Base-by-base conservation (phyloP, 1,140 invertebrate species). In the Mercenaria mercenaria region DNA sequence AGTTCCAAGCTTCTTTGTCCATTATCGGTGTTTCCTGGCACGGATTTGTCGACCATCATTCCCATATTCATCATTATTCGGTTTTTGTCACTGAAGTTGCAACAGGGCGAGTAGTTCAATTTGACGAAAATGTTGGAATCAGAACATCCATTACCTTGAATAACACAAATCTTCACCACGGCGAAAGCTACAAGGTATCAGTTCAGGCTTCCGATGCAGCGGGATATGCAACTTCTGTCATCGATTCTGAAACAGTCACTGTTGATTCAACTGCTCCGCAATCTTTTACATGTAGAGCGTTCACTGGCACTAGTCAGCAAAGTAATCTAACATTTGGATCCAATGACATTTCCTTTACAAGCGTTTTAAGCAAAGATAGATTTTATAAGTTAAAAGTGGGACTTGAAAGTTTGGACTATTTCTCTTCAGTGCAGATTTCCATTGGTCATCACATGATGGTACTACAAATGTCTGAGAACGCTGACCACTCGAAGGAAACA, bases 151-250 rank as follows among this genome's bases (percentile, higher is more conserved):
- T 76, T 64, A 32, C 29, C 26, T 74, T 91, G 13, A 18, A 67
- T 18, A 52, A 69, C 11, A 6, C 90, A 32, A 37, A 41, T 18
- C 37, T 90, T 4, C 37, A 76, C 18, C 83, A 90, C 32, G 61
- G 67, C 18, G 56, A 83, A n/a, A 26, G 23, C 41, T 91, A 91
- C 52, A 18, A 59, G n/a, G 64, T 64, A 4, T 50, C 56, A 39
- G 91, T 90, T 1, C 81, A 87, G 50, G 91, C 91, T 23, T 59
- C 59, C 50, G 91, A 91, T 76, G 83, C 88, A 23, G 91, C 91
- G 11, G 91, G 91, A 37, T 67, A 83, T 86, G 61, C 39, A 13
- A 90, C 77, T 52, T 29, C 29, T 26, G 61, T 67, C 23, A 61
- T 72, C 0, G 20, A 23, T 41, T 90, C 91, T 1, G 13, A 61